phyloP scores from a whole-genome alignment of 2,888 invertebrate genomes.

The Rhopalosiphum nymphaeae region DNA sequence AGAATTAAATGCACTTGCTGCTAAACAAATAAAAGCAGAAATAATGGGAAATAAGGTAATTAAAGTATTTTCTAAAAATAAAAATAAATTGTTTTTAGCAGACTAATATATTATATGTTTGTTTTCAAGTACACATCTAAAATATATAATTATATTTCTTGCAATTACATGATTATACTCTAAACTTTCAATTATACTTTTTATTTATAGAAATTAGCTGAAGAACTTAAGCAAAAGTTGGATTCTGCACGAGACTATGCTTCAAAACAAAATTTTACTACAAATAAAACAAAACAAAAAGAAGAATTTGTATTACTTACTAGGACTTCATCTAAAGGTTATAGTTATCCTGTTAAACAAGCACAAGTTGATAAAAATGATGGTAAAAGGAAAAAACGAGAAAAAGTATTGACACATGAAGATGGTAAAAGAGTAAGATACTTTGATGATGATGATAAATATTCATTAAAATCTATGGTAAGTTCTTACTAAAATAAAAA shows the following conservation, averaged over 20 bases:
- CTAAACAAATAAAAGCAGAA: slow-evolving; percentile 94
- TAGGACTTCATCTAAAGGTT: slow-evolving; percentile 78
- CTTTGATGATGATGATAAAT: slow-evolving; percentile 91
- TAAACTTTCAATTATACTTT: slow-evolving; percentile 6
- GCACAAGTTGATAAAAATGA: slow-evolving; percentile 68
- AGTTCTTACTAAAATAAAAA: background rate
- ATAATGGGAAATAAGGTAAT: slow-evolving; percentile 84
- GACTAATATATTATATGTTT: background rate
- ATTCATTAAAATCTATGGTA: slow-evolving; percentile 87
- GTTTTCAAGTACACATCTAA: background rate
- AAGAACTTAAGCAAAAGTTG: slow-evolving; percentile 81
- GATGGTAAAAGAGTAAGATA: slow-evolving; percentile 81
- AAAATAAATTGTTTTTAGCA: background rate
- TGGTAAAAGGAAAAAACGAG: slow-evolving; percentile 72
- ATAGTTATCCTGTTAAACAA: slow-evolving; percentile 76
- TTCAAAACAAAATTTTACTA: slow-evolving; percentile 63
- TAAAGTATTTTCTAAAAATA: slow-evolving; percentile 34
- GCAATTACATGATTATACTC: no score
- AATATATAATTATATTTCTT: background rate
- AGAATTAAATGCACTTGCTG: slow-evolving; percentile 91
- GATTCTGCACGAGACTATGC: slow-evolving; percentile 76
- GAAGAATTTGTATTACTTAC: slow-evolving; percentile 78
- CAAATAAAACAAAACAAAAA: slow-evolving; percentile 68
- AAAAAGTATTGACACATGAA: slow-evolving; percentile 80
- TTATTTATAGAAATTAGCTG: slow-evolving; percentile 73